phyloP scores from a whole-genome alignment of 92 coral and sea anemone genomes.

The Pocillopora meandrina region DNA sequence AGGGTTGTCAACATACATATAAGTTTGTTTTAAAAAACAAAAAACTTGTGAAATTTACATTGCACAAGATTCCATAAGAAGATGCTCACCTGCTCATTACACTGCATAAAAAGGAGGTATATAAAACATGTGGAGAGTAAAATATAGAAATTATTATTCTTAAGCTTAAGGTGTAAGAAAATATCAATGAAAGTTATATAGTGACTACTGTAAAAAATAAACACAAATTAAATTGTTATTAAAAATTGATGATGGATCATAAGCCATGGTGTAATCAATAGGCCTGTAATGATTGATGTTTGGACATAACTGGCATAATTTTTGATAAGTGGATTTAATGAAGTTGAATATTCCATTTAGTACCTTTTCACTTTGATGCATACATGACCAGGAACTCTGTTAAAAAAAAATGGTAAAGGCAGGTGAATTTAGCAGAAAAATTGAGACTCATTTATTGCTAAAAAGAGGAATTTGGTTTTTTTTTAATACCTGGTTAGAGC shows the following conservation, averaged over 20 bases:
- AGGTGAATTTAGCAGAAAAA: neutral
- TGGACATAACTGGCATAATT: neutral
- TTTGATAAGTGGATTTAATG: neutral
- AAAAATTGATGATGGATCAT: neutral
- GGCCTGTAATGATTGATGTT: neutral
- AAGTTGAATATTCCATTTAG: neutral
- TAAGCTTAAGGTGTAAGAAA: too few species aligned
- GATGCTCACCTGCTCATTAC: too few species aligned
- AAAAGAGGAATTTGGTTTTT: neutral
- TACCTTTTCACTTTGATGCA: neutral
- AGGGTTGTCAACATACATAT: too few species aligned
- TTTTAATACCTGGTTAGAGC: neutral
- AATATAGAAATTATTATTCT: too few species aligned
- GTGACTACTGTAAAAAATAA: neutral
- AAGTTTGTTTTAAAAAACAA: too few species aligned
- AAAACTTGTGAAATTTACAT: too few species aligned
- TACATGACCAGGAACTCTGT: neutral
- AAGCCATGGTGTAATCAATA: neutral
- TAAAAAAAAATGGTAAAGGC: neutral
- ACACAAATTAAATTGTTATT: neutral
- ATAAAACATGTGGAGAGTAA: too few species aligned
- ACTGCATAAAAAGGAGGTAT: too few species aligned
- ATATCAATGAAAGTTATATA: neutral
- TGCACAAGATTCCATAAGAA: too few species aligned
- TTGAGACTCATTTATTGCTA: neutral